These are phyloP conservation scores for Myioborus miniatus DNA, from an alignment of 2,797 vertebrate genomes.

Conservation along the genomic window DNA sequence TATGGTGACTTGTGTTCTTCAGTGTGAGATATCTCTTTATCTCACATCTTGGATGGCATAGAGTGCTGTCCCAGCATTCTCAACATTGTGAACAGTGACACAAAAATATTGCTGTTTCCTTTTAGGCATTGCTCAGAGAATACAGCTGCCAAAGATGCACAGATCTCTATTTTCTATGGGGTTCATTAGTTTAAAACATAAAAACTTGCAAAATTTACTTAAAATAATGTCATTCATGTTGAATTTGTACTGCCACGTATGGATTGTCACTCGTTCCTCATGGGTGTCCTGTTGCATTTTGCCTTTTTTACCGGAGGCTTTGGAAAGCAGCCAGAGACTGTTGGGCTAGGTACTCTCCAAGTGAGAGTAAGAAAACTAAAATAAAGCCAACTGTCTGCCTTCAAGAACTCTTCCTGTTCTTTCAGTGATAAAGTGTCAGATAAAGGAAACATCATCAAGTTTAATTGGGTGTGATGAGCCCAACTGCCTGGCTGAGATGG, in stretches of 20 bases:
- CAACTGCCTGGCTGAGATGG: not conserved
- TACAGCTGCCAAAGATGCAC: not conserved
- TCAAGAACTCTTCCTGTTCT: not conserved
- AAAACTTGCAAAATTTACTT: not conserved
- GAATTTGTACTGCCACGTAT: not conserved
- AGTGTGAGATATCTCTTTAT: not conserved
- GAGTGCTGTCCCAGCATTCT: not conserved
- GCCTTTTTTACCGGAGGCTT: not conserved
- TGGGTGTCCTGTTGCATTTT: not conserved
- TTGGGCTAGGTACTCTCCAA: not conserved
- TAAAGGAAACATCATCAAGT: not conserved
- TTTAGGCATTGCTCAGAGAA: not conserved
- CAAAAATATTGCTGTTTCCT: not conserved
- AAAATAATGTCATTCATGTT: not conserved
- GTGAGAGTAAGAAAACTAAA: not conserved
- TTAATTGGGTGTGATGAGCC: conserved; percentile 7
- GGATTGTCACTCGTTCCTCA: not conserved
- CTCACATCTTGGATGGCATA: not conserved
- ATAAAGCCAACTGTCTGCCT: not conserved
- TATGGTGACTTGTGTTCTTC: not conserved
- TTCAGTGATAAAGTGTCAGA: not conserved
- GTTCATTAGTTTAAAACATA: not conserved
- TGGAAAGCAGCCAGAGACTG: not conserved
- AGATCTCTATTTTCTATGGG: not conserved
- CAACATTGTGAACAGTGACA: not conserved